Evolutionary conservation across 2,888 invertebrate genomes (phyloP).

Genomic region (Gortyna flavago): DNA sequence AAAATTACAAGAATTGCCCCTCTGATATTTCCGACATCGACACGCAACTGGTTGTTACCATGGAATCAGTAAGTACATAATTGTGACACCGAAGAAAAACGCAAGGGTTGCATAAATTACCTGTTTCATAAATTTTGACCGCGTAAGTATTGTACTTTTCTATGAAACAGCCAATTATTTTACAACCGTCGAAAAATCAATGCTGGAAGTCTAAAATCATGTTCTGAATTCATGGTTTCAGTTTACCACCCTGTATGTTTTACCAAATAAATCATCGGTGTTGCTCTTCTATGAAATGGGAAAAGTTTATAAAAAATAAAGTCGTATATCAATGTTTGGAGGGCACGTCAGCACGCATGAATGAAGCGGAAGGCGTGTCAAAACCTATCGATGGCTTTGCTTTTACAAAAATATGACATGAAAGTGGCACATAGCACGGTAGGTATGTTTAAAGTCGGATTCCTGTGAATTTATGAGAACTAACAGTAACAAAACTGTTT

Average conservation of each 20-base stretch:
- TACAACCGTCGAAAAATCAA: no score
- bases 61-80: no score
- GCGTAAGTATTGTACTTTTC: no score
- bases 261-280: slow-evolving; percentile 23
- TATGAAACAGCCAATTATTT: no score
- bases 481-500: not conserved
- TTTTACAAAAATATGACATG: slow-evolving; percentile 34
- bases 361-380: slow-evolving; percentile 58
- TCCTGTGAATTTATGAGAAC: not conserved
- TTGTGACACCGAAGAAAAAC: no score
- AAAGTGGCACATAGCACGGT: not conserved
- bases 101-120: no score
- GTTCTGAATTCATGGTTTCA: not conserved
- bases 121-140: no score
- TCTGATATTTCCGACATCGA: no score
- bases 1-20: no score
- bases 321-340: slow-evolving; percentile 60
- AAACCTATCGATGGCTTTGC: slow-evolving; percentile 32
- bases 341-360: slow-evolving; percentile 54
- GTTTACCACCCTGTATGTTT: not conserved
- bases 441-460: not conserved
- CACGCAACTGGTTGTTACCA: no score
- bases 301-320: slow-evolving; percentile 56
- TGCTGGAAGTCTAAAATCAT: no score
- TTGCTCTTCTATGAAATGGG: slow-evolving; percentile 34